Conservation (phyloP, 2,888 invertebrate genomes). For the Cyaniris semiargus region DNA sequence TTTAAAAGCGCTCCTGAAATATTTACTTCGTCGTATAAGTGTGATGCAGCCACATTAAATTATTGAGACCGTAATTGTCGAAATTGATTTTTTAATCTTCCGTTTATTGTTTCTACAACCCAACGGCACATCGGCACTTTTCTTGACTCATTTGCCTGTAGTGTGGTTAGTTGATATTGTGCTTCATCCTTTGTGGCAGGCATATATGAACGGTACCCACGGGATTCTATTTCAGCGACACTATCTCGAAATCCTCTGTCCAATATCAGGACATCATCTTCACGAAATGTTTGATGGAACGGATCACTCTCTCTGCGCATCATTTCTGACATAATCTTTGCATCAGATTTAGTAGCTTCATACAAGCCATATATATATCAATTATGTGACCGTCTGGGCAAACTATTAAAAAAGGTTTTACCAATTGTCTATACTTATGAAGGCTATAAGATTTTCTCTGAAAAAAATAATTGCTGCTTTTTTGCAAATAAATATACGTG, state of each 20-base stretch:
- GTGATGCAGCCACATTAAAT: constrained; percentile 25
- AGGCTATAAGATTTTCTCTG: constrained; percentile 20
- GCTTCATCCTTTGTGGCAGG: constrained; percentile 3
- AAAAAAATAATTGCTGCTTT: constrained; percentile 27
- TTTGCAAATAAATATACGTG: constrained; percentile 10
- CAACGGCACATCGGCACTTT: constrained; percentile 1
- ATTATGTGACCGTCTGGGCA: constrained; percentile 27
- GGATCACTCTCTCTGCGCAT: background rate
- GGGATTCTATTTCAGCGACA: constrained; percentile 7
- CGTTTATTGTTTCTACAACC: constrained; percentile 26
- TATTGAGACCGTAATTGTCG: constrained; percentile 19
- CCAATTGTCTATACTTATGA: background rate
- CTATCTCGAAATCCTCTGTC: constrained; percentile 28
- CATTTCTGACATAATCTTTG: background rate
- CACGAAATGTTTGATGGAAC: constrained; percentile 10
- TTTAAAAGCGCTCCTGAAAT: constrained; percentile 28
- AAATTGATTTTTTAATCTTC: constrained; percentile 30
- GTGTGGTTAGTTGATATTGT: constrained; percentile 20
- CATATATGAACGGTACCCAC: constrained; percentile 26
- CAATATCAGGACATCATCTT: constrained; percentile 22
- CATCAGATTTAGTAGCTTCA: constrained; percentile 23
- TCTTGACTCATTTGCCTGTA: constrained; percentile 24
- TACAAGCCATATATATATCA: constrained; percentile 9
- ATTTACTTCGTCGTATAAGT: constrained; percentile 25
- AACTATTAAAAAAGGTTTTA: constrained; percentile 8